Percentiles rank a stretch among this genome's conserved stretches.
These are phyloP conservation scores for Apocrypta bakeri DNA, from an alignment of 1,140 invertebrate genomes.

Conservation along the genomic window DNA sequence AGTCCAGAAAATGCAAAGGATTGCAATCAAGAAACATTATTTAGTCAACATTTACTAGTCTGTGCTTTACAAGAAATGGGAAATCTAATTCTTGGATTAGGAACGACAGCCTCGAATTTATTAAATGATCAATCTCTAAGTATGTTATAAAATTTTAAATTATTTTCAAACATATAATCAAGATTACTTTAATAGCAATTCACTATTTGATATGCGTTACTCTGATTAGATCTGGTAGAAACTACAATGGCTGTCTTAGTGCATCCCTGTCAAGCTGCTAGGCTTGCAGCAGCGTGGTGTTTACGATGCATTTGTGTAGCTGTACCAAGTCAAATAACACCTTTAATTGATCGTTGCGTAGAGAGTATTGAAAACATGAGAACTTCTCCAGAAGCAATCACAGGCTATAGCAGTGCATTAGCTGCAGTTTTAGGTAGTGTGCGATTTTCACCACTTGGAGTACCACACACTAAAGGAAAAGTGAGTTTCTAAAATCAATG, in stretches of 20 bases:
- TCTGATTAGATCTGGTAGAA: constrained; percentile 76
- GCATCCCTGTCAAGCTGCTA: constrained; percentile 93
- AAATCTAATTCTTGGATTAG: constrained; percentile 88
- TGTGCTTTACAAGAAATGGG: constrained; percentile 95
- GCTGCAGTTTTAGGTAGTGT: constrained; percentile 95
- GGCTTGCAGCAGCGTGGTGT: constrained; percentile 96
- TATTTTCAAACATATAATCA: constrained; percentile 24
- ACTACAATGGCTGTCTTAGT: constrained; percentile 86
- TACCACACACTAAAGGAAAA: constrained; percentile 97
- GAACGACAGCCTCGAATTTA: constrained; percentile 92
- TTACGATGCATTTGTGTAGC: constrained; percentile 93
- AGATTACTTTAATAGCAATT: constrained; percentile 39
- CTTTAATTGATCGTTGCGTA: constrained; percentile 91
- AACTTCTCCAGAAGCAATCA: constrained; percentile 93
- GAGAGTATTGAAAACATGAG: constrained; percentile 91
- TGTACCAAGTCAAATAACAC: constrained; percentile 94
- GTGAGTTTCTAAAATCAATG: constrained; percentile 70
- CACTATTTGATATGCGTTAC: constrained; percentile 44
- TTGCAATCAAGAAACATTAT: constrained; percentile 91
- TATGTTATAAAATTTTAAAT: constrained; percentile 64
- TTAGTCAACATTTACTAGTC: constrained; percentile 94
- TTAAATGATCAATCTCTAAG: constrained; percentile 90
- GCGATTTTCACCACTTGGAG: constrained; percentile 91
- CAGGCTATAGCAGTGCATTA: constrained; percentile 94
- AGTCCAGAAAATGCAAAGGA: constrained; percentile 93